These are phyloP conservation scores for Altica lythri DNA, from an alignment of 2,888 invertebrate genomes.

Conservation along the genomic window DNA sequence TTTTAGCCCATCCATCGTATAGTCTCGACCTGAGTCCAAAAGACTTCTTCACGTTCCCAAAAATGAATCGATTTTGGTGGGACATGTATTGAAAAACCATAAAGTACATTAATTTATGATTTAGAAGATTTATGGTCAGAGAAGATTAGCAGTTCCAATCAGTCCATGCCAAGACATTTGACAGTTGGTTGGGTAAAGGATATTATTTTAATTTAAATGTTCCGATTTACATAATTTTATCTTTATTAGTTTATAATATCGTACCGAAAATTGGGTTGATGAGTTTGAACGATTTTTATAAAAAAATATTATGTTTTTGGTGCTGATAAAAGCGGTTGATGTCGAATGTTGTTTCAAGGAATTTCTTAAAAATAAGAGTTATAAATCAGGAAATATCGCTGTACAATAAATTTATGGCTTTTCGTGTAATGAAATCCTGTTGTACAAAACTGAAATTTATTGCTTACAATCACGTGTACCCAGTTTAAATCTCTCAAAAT, in stretches of 20 bases:
- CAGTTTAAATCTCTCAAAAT: too few species aligned
- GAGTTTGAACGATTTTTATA: background rate
- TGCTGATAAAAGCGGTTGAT: background rate
- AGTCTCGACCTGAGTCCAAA: too few species aligned
- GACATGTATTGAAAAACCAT: too few species aligned
- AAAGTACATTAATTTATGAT: too few species aligned
- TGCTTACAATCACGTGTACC: too few species aligned
- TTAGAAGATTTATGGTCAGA: too few species aligned
- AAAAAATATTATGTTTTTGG: background rate
- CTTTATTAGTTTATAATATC: constrained; percentile 2
- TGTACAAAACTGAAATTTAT: too few species aligned
- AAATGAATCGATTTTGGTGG: too few species aligned
- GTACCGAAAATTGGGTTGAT: background rate
- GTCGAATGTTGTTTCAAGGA: background rate
- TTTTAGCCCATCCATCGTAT: too few species aligned
- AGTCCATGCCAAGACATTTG: constrained; percentile 9
- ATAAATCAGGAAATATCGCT: background rate
- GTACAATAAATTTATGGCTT: too few species aligned
- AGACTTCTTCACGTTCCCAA: too few species aligned
- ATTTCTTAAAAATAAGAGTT: background rate
- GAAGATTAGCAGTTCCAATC: constrained; percentile 17
- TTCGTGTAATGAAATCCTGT: too few species aligned
- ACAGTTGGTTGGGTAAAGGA: constrained; percentile 5
- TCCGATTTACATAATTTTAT: constrained; percentile 13
- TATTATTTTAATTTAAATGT: constrained; percentile 22